phyloP scores from a whole-genome alignment of 2,888 invertebrate genomes.

The Hylaea fasciaria region DNA sequence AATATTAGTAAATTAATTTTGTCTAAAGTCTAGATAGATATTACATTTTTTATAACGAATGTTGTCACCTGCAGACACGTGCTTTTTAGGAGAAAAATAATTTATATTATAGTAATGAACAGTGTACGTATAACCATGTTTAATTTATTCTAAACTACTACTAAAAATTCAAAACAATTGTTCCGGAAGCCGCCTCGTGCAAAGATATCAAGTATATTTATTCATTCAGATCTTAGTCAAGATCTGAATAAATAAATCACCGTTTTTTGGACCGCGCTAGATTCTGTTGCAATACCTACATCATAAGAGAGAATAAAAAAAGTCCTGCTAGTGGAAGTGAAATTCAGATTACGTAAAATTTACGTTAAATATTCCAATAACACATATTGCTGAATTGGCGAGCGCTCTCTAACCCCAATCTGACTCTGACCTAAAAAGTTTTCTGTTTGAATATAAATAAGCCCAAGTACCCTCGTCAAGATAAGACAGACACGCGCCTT shows the following conservation, averaged over 20 bases:
- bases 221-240: no score
- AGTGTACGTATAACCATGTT: no score
- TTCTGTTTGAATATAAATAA: conserved; percentile 63
- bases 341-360: neutral
- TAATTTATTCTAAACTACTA: no score
- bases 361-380: conserved; percentile 6
- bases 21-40: conserved; percentile 24
- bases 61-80: conserved; percentile 33
- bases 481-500: conserved; percentile 56
- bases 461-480: conserved; percentile 67
- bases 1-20: conserved; percentile 34
- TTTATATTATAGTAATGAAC: no score
- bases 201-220: no score
- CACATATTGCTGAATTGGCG: conserved; percentile 13
- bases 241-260: no score
- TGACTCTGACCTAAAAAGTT: conserved; percentile 44
- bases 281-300: no score
- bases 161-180: no score
- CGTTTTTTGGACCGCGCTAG: no score
- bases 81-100: conserved; percentile 2
- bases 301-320: no score
- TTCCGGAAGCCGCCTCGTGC: no score
- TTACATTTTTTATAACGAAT: conserved; percentile 46
- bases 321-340: neutral
- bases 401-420: conserved; percentile 16